Evolutionary conservation across 2,888 invertebrate species (phyloP), one percentile per base, ranked within the genome.

Genomic region (Cataglyphis livida): DNA sequence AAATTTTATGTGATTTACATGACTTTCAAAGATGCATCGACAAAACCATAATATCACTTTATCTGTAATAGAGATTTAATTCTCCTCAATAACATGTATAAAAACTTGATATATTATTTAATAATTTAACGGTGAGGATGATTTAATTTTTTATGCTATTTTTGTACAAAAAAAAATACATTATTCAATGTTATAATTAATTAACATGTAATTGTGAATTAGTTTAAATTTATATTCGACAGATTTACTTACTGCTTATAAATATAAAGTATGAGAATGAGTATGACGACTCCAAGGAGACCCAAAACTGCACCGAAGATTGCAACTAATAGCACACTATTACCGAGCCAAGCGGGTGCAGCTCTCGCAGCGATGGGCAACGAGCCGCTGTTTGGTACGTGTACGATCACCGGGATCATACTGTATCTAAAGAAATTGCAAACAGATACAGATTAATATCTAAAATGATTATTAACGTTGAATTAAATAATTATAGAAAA

Each of bases 251-350:
- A 97, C 96, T 96, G 96, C 93, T 96, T 97, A 92, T 97, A 97
- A 92, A 98, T 97, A 94, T 98, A 98, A 75, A 96, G 95, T 54
- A 97, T 96, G 61, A 98, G 95, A 48, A 97, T 96, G 64, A 97
- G 95, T 89, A 98, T 97, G 64, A 98, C 96, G 79, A 98, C 95
- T 38, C 97, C 96, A 35, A 98, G 96, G 59, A 98, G 95, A 35
- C 97, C 96, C 35, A 98, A 95, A 82, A 97, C 96, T 73, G 96
- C 96, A 81, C 97, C 97, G 90, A 97, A 96, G 85, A 96, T 96
- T 65, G 96, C 96, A 88, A 97, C 95, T 84, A 96, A 93, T 12
- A 95, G 93, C 68, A 95, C 94, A 74, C 95, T 95, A 74, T 95
- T 95, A 83, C 95, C 95, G 65, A 95, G 92, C 93, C 95, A 94